These are phyloP conservation scores for Crambe crambe DNA, from an alignment of 37 sponge, comb jelly and placozoan genomes.

Conservation along the genomic window DNA sequence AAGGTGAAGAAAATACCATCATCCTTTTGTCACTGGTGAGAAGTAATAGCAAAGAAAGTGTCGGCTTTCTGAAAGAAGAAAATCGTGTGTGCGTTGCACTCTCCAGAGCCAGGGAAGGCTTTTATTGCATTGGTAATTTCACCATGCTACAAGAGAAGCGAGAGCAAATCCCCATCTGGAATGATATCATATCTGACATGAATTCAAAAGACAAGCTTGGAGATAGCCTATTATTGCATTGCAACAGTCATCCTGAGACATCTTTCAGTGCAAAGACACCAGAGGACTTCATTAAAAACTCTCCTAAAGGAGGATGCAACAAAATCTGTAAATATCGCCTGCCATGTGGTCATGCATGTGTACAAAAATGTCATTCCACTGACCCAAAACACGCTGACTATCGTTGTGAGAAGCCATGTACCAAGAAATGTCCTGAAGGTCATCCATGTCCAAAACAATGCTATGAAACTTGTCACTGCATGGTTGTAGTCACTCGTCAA, in stretches of 20 bases:
- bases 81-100: constrained; percentile 95
- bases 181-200: constrained; percentile 49
- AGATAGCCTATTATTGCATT: constrained; percentile 55
- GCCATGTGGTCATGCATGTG: constrained; percentile 77
- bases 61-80: constrained; percentile 83
- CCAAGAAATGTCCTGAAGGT: constrained; percentile 15
- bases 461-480: constrained; percentile 25
- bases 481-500: neutral
- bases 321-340: constrained; percentile 53
- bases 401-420: constrained; percentile 60
- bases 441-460: constrained; percentile 46
- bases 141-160: constrained; percentile 41
- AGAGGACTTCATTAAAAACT: constrained; percentile 52
- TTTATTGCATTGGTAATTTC: constrained; percentile 93
- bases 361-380: constrained; percentile 49
- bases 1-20: constrained; percentile 97
- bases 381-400: constrained; percentile 64
- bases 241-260: constrained; percentile 76
- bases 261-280: constrained; percentile 15
- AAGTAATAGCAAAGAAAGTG: constrained; percentile 47
- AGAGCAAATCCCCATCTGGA: constrained; percentile 59
- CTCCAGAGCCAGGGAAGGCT: constrained; percentile 90
- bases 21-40: constrained; percentile 87
- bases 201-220: constrained; percentile 39
- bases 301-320: constrained; percentile 80